Percentiles rank a stretch among this genome's conserved stretches.
These are phyloP conservation scores for Onychomys leucogaster DNA, from an alignment of 2,797 vertebrate species.

Conservation along the genomic window DNA sequence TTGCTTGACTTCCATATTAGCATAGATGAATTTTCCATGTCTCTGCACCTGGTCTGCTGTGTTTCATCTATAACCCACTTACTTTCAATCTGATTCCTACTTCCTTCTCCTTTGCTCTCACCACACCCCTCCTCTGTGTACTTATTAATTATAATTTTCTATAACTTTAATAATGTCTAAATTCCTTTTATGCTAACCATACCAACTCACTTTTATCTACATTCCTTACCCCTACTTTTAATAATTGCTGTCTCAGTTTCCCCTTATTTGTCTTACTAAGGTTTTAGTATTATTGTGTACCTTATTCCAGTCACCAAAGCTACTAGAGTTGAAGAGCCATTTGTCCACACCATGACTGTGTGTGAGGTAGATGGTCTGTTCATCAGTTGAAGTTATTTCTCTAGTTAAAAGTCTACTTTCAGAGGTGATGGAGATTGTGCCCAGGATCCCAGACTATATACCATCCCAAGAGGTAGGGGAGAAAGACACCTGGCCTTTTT, in stretches of 20 bases:
- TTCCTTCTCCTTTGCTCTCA: too few species aligned
- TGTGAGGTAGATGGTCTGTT: not conserved
- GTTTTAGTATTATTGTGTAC: not conserved
- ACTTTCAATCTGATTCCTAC: not conserved
- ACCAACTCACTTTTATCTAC: not conserved
- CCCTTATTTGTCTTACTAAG: not conserved
- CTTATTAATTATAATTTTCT: not conserved
- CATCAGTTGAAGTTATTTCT: not conserved
- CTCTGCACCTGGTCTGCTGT: not conserved
- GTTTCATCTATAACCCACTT: not conserved
- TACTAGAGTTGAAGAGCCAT: too few species aligned
- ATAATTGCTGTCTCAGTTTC: not conserved
- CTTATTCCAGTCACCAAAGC: not conserved
- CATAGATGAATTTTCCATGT: not conserved
- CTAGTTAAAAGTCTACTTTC: too few species aligned
- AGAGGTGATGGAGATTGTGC: not conserved
- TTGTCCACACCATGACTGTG: not conserved
- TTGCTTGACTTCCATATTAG: not conserved
- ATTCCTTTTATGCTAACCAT: too few species aligned
- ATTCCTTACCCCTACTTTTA: not conserved
- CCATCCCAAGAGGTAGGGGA: too few species aligned
- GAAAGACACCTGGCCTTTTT: not conserved
- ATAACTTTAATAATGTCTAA: not conserved
- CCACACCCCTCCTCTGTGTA: too few species aligned
- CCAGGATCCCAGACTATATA: too few species aligned